Evolutionary conservation across 2,113 vertebrate species (phyloP).

Genomic region (Lophius piscatorius): DNA sequence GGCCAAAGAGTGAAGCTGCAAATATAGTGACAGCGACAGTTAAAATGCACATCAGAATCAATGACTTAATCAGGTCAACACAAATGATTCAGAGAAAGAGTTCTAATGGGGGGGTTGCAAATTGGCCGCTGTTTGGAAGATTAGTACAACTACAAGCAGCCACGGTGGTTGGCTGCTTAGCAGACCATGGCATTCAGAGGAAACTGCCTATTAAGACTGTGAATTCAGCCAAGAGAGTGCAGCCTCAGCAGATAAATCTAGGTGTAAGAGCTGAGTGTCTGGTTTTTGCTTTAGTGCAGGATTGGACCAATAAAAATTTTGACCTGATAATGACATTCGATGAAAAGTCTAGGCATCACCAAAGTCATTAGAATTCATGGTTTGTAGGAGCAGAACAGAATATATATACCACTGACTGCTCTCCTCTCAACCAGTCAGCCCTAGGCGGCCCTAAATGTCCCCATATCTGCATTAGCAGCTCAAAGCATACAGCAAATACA

Average conservation of each 20-base stretch:
- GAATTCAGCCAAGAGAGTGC: neutral
- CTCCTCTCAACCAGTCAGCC: too few relatives aligned
- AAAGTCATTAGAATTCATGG: neutral
- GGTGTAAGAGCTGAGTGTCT: neutral
- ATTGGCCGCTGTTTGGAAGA: constrained; percentile 13
- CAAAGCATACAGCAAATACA: too few relatives aligned
- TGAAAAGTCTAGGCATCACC: neutral
- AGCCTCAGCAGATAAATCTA: neutral
- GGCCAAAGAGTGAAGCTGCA: constrained; percentile 94
- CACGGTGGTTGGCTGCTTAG: constrained; percentile 4
- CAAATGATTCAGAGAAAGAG: neutral
- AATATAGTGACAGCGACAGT: neutral
- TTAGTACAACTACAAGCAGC: constrained; percentile 8
- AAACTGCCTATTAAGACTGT: constrained; percentile 10
- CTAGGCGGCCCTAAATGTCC: too few relatives aligned
- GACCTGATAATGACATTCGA: neutral
- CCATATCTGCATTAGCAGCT: too few relatives aligned
- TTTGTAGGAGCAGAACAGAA: neutral
- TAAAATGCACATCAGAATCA: constrained; percentile 13
- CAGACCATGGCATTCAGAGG: neutral
- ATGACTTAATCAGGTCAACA: constrained; percentile 20
- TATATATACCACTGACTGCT: too few relatives aligned
- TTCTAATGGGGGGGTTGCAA: constrained; percentile 6
- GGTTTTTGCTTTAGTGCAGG: neutral
- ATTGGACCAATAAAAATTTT: neutral